Evolutionary conservation across 2,888 invertebrate genomes (phyloP).

Genomic region (Melanotus villosus): DNA sequence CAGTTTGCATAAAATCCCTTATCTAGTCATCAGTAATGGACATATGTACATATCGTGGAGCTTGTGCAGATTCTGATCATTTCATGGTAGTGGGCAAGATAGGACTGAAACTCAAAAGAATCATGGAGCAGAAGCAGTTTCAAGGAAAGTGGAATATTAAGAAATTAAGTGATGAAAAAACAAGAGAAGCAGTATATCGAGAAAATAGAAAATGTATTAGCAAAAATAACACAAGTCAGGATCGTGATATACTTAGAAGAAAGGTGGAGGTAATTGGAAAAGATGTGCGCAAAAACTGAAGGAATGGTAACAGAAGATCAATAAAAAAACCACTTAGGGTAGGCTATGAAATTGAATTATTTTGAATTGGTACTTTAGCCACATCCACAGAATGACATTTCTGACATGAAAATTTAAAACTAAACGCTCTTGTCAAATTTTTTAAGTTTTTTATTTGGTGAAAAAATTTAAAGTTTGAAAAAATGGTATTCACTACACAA

Average conservation of each 20-base stretch:
- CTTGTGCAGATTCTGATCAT: conserved; percentile 29
- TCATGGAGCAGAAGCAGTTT: background rate
- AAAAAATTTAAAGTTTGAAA: too few species aligned
- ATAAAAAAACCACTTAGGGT: too few species aligned
- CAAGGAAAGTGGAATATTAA: background rate
- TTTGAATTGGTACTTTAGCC: too few species aligned
- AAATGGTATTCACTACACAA: too few species aligned
- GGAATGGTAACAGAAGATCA: too few species aligned
- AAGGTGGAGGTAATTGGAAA: conserved; percentile 1
- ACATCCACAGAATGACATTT: too few species aligned
- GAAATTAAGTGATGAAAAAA: background rate
- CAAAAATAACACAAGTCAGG: background rate
- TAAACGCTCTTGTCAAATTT: too few species aligned
- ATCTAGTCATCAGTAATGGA: conserved; percentile 20
- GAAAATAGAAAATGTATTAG: background rate
- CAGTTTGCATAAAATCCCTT: too few species aligned
- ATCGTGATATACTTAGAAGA: too few species aligned
- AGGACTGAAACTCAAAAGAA: background rate
- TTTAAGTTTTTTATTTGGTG: too few species aligned
- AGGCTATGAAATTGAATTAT: too few species aligned
- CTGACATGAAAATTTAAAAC: too few species aligned
- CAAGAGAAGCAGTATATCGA: conserved; percentile 9
- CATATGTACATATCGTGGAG: conserved; percentile 33
- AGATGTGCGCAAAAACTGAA: background rate
- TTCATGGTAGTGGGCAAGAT: conserved; percentile 1